Evolutionary conservation across 2,113 vertebrate genomes (phyloP).

Genomic region (Bubo blakistoni): DNA sequence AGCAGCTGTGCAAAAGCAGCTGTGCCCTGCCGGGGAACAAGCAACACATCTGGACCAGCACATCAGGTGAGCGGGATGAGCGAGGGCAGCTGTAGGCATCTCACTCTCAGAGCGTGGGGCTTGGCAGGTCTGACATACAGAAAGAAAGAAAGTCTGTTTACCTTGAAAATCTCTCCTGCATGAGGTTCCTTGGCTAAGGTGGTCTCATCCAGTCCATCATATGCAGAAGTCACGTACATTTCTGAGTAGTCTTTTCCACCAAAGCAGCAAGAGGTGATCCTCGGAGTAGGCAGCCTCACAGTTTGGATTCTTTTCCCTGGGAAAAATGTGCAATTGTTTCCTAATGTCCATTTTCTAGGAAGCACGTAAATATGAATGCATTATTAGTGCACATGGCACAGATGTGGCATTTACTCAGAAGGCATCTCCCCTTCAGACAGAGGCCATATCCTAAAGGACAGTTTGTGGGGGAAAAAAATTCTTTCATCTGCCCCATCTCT

Average conservation of each 20-base stretch:
- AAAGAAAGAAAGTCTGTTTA: constrained; percentile 6
- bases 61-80: background rate
- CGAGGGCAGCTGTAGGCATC: accelerated
- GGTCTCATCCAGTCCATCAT: constrained; percentile 70
- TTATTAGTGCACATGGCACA: too few species aligned
- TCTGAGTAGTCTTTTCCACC: constrained; percentile 84
- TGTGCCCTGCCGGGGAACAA: background rate
- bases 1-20: background rate
- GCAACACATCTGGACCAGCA: background rate
- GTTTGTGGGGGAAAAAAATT: background rate
- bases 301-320: constrained; percentile 81
- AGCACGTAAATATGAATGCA: background rate
- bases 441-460: background rate
- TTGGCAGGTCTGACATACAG: background rate
- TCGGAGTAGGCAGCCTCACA: constrained; percentile 74
- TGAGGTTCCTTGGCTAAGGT: constrained; percentile 72
- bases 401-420: background rate
- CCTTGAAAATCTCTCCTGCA: constrained; percentile 84
- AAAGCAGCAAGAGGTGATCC: constrained; percentile 87
- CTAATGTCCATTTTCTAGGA: background rate
- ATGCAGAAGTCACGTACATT: constrained; percentile 85
- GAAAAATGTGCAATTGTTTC: background rate
- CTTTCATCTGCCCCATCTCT: background rate
- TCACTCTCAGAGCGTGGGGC: background rate
- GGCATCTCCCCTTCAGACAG: background rate